Percentiles rank a stretch among this genome's conserved stretches.
These are phyloP conservation scores for Myiopsitta monachus DNA, from an alignment of 2,113 vertebrate genomes.

Conservation along the genomic window DNA sequence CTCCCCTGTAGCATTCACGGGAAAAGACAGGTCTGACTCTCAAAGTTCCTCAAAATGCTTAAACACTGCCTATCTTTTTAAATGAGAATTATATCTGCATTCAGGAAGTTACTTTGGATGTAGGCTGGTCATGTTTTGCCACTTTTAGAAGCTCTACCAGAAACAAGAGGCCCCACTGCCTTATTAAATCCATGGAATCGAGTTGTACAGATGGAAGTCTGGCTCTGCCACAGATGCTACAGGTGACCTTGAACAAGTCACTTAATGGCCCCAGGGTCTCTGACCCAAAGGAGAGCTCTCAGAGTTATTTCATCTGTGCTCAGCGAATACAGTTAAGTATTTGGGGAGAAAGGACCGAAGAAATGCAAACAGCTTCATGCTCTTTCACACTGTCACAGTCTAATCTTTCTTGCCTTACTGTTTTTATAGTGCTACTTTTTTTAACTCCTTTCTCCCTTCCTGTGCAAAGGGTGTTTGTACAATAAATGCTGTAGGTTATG, in stretches of 20 bases:
- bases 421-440: not conserved
- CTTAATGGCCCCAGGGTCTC: not conserved
- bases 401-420: not conserved
- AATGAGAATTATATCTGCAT: not conserved
- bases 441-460: not conserved
- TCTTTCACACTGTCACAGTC: accelerated
- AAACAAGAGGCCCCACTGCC: not conserved
- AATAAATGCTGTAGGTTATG: not conserved
- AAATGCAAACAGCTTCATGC: not conserved
- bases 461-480: not conserved
- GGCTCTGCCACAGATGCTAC: not conserved
- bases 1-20: not conserved
- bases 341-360: not conserved
- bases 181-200: not conserved
- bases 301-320: not conserved
- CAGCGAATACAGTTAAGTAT: not conserved
- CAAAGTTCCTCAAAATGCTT: not conserved
- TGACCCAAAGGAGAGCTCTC: not conserved
- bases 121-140: not conserved
- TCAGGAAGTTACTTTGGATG: not conserved
- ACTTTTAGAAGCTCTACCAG: not conserved
- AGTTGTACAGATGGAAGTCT: accelerated
- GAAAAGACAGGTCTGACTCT: not conserved
- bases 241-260: not conserved
- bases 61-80: not conserved